Evolutionary conservation across 1,140 invertebrate genomes (phyloP).

Genomic region (Thaumetopoea pityocampa): DNA sequence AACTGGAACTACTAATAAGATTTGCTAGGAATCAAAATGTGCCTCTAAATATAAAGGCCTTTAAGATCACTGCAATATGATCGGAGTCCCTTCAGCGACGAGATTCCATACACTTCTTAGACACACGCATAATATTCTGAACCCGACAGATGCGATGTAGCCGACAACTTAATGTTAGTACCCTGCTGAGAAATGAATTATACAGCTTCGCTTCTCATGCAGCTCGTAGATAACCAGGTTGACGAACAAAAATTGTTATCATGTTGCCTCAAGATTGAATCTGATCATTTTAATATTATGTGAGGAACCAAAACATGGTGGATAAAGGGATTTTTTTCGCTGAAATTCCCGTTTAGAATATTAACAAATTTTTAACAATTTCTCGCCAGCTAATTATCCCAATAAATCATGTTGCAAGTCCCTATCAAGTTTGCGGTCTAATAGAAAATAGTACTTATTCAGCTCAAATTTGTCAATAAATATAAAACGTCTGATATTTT

Average conservation of each 20-base stretch:
- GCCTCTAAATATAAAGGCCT: neutral
- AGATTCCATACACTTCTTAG: conserved; percentile 11
- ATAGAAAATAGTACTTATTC: too few species aligned
- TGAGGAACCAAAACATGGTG: too few species aligned
- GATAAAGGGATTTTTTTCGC: too few species aligned
- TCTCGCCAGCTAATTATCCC: too few species aligned
- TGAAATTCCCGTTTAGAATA: too few species aligned
- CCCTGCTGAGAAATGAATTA: conserved; percentile 42
- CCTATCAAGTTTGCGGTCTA: too few species aligned
- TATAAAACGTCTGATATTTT: too few species aligned
- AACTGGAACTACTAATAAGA: conserved; percentile 21
- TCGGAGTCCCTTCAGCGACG: neutral
- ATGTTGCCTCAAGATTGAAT: too few species aligned
- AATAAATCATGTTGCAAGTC: too few species aligned
- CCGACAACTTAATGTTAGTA: conserved; percentile 29
- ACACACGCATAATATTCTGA: conserved; percentile 35
- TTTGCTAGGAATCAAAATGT: conserved; percentile 5
- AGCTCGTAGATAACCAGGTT: conserved; percentile 22
- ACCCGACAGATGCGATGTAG: conserved; percentile 32
- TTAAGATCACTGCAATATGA: conserved; percentile 3
- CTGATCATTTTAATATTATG: too few species aligned
- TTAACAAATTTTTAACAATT: too few species aligned
- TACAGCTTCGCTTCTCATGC: conserved; percentile 20
- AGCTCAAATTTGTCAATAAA: too few species aligned
- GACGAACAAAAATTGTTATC: conserved; percentile 25